Evolutionary conservation across 2,888 invertebrate genomes (phyloP).

Genomic region (Teleogryllus oceanicus): DNA sequence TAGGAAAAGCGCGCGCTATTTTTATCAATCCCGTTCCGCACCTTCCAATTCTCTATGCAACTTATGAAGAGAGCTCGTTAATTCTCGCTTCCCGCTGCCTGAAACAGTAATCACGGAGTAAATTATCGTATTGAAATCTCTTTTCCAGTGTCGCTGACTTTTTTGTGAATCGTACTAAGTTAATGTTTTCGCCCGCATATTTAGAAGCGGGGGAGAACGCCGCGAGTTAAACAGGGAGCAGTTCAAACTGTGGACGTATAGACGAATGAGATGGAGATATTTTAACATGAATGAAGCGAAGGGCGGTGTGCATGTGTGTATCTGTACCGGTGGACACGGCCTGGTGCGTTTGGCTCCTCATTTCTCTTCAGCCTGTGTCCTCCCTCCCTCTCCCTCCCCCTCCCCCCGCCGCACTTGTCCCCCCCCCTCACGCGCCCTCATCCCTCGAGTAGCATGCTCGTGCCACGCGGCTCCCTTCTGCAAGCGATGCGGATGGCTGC

Average conservation of each 20-base stretch:
- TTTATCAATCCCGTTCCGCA: too few species aligned
- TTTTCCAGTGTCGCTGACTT: too few species aligned
- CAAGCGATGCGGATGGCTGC: not conserved
- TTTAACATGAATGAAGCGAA: constrained; percentile 5
- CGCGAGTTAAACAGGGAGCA: not conserved
- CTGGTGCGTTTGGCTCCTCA: not conserved
- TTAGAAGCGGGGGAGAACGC: too few species aligned
- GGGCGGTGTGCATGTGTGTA: not conserved
- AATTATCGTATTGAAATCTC: too few species aligned
- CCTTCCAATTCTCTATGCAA: too few species aligned
- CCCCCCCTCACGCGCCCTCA: not conserved
- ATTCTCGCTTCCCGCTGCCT: too few species aligned
- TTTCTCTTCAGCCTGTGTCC: not conserved
- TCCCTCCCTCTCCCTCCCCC: not conserved
- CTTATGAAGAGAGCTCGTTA: too few species aligned
- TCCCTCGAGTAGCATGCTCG: not conserved
- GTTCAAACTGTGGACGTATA: not conserved
- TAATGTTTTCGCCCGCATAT: too few species aligned
- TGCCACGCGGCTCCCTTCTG: not conserved
- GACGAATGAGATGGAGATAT: not conserved
- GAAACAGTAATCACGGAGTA: too few species aligned
- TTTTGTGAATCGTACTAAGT: too few species aligned
- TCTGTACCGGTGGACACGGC: not conserved
- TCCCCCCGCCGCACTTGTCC: not conserved
- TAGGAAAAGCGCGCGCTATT: too few species aligned